Evolutionary conservation across 2,113 vertebrate genomes (phyloP).

Genomic region (Ctenomys sociabilis): DNA sequence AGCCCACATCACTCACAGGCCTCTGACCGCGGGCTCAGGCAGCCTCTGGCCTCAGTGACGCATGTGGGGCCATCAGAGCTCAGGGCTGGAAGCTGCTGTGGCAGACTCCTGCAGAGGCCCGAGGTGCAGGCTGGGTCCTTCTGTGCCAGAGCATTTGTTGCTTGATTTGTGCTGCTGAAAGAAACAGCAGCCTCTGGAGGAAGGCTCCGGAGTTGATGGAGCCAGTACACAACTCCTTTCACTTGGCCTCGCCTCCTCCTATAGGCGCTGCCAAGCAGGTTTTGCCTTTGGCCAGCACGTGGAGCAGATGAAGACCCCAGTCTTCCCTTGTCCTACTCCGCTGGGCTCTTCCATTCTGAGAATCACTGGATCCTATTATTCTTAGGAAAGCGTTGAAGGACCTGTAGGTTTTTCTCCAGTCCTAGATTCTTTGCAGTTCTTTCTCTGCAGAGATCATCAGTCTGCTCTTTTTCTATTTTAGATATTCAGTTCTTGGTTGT

Average conservation of each 20-base stretch:
- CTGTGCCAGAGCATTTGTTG: neutral
- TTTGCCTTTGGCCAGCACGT: neutral
- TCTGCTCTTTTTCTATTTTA: neutral
- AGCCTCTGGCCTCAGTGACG: slow-evolving; percentile 23
- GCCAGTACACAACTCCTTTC: neutral
- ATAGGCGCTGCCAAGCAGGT: neutral
- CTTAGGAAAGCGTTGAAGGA: neutral
- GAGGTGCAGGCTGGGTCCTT: neutral
- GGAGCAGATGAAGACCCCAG: neutral
- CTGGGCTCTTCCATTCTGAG: neutral
- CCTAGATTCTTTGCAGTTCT: neutral
- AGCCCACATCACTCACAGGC: neutral
- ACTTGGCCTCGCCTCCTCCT: too few relatives aligned
- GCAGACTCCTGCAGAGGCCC: neutral
- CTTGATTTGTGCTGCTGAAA: neutral
- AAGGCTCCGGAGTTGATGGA: neutral
- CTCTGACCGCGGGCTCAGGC: neutral
- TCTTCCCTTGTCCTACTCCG: neutral
- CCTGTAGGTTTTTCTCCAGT: neutral
- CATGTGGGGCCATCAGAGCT: neutral
- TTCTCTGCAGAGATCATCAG: neutral
- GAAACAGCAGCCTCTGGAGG: neutral
- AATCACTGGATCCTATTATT: neutral
- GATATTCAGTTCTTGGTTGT: neutral
- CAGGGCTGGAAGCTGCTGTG: neutral